phyloP scores from a whole-genome alignment of 2,888 invertebrate species.

The Trachelus stipa region DNA sequence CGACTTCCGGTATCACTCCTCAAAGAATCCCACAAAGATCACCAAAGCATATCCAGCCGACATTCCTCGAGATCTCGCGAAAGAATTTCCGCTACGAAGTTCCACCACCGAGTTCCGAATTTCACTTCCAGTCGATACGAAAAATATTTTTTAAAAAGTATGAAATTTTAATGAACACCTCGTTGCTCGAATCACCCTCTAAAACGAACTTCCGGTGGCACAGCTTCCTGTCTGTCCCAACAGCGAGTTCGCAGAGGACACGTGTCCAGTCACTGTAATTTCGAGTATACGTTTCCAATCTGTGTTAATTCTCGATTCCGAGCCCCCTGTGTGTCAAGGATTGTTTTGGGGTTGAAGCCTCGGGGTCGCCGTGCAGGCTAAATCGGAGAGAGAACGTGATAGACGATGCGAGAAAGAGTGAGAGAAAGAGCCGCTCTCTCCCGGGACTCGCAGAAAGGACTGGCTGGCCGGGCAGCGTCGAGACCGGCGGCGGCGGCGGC shows the following conservation, averaged over 20 bases:
- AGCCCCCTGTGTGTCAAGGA: not conserved
- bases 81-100: not conserved
- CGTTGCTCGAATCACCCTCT: not conserved
- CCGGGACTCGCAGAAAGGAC: constrained; percentile 26
- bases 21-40: not conserved
- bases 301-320: not conserved
- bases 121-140: not conserved
- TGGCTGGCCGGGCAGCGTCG: constrained; percentile 11
- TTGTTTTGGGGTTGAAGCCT: not conserved
- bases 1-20: not conserved
- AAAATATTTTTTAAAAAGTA: not conserved
- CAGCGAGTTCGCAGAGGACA: not conserved
- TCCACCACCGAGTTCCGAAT: not conserved
- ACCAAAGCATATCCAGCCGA: not conserved
- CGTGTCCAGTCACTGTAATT: not conserved
- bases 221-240: not conserved
- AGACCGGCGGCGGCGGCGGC: not conserved
- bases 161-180: not conserved
- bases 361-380: not conserved
- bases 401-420: not conserved
- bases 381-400: not conserved
- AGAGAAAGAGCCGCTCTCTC: constrained; percentile 16
- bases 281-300: not conserved
- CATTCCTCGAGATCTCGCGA: not conserved
- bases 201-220: not conserved